Percentiles rank a stretch among this genome's conserved stretches.
Conservation (phyloP, 2,797 vertebrate species). For the Tragopan temminckii region DNA sequence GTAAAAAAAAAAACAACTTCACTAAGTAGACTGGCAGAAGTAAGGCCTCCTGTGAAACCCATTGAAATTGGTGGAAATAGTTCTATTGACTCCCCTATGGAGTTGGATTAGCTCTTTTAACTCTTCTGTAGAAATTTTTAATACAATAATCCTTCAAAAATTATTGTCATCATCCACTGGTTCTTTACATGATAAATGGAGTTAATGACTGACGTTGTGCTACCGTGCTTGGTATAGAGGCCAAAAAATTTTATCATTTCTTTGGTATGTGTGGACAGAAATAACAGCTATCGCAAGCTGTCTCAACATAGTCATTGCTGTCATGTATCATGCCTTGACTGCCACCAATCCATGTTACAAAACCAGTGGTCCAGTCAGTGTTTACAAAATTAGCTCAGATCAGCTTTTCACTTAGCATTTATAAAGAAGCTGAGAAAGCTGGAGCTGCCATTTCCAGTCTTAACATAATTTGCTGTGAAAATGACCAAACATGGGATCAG, state of each 20-base stretch:
- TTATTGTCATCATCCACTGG: background rate
- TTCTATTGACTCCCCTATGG: background rate
- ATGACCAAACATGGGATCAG: background rate
- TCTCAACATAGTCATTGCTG: background rate
- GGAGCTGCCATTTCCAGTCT: background rate
- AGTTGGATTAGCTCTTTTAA: background rate
- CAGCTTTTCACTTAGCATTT: background rate
- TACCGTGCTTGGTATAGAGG: background rate
- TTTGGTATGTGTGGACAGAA: background rate
- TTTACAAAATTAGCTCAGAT: background rate
- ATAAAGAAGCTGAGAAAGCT: background rate
- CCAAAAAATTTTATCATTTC: background rate
- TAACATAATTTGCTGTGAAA: background rate
- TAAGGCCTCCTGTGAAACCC: background rate
- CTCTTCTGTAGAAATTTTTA: background rate
- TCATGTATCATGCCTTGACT: background rate
- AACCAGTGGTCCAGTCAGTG: background rate
- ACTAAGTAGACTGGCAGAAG: background rate
- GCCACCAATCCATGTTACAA: fast-evolving
- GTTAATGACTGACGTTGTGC: background rate
- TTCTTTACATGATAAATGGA: background rate
- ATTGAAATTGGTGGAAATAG: background rate
- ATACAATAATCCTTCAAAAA: background rate
- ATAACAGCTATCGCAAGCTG: background rate
- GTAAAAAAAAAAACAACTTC: background rate